Conservation (phyloP, 2,888 invertebrate species). For the Dascillus cervinus region DNA sequence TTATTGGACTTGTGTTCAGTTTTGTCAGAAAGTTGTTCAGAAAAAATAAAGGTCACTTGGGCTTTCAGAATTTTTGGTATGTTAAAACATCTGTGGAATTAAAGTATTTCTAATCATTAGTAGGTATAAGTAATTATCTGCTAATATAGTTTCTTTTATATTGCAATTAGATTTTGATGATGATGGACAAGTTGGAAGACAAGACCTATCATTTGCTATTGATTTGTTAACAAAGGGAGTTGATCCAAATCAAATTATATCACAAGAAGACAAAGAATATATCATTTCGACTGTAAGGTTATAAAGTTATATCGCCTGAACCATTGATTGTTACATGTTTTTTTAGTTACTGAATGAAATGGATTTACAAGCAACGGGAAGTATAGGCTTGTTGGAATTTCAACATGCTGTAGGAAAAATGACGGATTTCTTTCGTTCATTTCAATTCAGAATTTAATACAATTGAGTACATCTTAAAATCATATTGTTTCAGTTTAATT, state of each 20-base stretch:
- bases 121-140: too few relatives aligned
- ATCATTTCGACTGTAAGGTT: conserved; percentile 33
- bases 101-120: conserved; percentile 1
- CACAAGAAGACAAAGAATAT: conserved; percentile 43
- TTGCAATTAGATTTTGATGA: conserved; percentile 50
- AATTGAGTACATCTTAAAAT: too few relatives aligned
- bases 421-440: conserved; percentile 53
- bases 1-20: conserved; percentile 69
- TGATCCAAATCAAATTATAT: conserved; percentile 35
- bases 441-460: conserved; percentile 51
- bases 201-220: conserved; percentile 49
- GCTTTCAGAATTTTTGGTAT: conserved; percentile 71
- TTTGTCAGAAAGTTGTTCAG: conserved; percentile 65
- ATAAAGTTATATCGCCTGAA: conserved; percentile 3
- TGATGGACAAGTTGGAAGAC: conserved; percentile 51
- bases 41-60: conserved; percentile 65
- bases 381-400: conserved; percentile 53
- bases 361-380: conserved; percentile 50
- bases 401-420: conserved; percentile 53
- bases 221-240: conserved; percentile 45
- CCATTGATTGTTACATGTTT: conserved; percentile 7
- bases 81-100: conserved; percentile 8
- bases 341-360: conserved; percentile 56
- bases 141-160: too few relatives aligned
- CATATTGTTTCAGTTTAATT: too few relatives aligned